Evolutionary conservation across 2,888 invertebrate genomes (phyloP), one percentile per base, ranked within the genome.

Genomic region (Pyrochroa serraticornis): DNA sequence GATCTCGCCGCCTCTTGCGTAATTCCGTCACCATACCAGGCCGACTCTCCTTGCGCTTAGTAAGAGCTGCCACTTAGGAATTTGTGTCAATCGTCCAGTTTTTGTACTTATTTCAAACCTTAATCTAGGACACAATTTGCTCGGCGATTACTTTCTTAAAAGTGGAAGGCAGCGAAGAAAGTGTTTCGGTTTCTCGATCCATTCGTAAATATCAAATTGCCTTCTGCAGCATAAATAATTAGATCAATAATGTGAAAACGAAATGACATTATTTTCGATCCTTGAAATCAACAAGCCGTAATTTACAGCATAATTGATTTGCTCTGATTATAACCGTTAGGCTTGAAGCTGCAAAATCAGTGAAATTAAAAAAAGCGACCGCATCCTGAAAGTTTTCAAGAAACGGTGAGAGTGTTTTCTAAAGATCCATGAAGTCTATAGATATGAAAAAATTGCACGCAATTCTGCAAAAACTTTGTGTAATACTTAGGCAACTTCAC

Each of bases 231-330:
- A 12, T 13, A 48, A 37, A 22, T 22, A 55, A 55, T 47, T 35
- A 35, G 55, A 48, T 12, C 55, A 55, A 55, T 43, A 32, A 55
- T 55, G 55, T 42, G 55, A 55, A 55, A 55, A 55, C 55, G 55
- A 55, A 55, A 55, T 55, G 55, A 48, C 53, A 53, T 44, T 43
- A 35, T 51, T n/a, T 13, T 35, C 50, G 43, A 51, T 8, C 43
- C 22, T 22, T 22, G 10, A 49, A 41, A 35, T 36, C 42, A 51
- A 36, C 36, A 34, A 44, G 31, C 7, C 22, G 12, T 42, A 34
- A 39, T 42, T 43, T 8, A 14, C 44, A 9, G 31, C 43, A 31
- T 44, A 37, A 51, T 44, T 22, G 54, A 46, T 47, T 47, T 54
- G 54, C 47, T 54, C 36, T 44, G 50, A 50, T 50, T 10, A 13